Conservation (phyloP, 2,113 vertebrate genomes). For the Pelecanoides urinatrix region DNA sequence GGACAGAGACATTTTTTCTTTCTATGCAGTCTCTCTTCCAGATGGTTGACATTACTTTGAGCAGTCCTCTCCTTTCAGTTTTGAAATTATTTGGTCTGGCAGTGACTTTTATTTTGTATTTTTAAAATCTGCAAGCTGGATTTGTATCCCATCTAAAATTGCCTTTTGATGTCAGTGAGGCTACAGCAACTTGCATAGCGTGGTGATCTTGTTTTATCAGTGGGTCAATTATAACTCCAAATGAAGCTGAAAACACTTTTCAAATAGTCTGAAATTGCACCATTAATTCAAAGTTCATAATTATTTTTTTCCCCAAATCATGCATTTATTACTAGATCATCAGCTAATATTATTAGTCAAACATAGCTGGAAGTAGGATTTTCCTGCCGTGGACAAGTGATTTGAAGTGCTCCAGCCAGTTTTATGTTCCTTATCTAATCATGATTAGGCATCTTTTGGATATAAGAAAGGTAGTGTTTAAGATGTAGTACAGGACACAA, state of each 20-base stretch:
- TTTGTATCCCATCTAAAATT: background rate
- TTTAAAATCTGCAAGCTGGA: background rate
- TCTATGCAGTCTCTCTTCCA: background rate
- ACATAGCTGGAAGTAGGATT: background rate
- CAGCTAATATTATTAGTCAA: background rate
- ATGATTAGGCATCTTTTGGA: background rate
- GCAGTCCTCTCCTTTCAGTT: background rate
- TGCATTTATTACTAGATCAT: background rate
- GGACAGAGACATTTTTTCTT: background rate
- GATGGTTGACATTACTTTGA: conserved; percentile 34
- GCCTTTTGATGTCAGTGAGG: background rate
- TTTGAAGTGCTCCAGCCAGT: background rate
- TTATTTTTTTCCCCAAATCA: background rate
- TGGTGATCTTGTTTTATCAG: background rate
- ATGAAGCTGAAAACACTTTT: background rate
- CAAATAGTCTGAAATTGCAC: background rate
- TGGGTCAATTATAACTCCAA: background rate
- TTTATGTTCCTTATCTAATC: background rate
- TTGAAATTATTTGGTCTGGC: conserved; percentile 34
- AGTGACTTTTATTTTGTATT: background rate
- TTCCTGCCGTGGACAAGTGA: background rate
- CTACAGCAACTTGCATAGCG: background rate
- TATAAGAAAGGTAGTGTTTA: background rate
- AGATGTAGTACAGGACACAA: background rate
- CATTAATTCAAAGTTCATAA: background rate